Evolutionary conservation across 2,113 vertebrate genomes (phyloP).

Genomic region (Oryzias celebensis): DNA sequence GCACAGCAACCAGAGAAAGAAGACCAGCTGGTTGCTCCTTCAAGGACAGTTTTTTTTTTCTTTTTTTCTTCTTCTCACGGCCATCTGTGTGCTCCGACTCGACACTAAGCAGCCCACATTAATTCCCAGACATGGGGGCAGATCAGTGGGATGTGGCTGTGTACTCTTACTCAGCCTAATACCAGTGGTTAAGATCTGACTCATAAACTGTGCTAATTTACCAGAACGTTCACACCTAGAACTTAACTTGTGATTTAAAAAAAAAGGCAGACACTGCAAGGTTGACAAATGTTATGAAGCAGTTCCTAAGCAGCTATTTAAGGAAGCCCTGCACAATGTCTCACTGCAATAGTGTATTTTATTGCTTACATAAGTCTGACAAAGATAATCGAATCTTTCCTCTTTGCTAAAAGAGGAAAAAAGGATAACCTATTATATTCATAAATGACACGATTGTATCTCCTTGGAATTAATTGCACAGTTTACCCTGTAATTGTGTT

Average conservation of each 20-base stretch:
- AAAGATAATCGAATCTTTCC: background rate
- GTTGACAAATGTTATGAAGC: background rate
- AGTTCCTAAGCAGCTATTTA: background rate
- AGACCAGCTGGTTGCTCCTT: constrained; percentile 63
- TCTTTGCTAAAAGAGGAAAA: no score
- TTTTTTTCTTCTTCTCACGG: constrained; percentile 39
- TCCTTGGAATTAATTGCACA: background rate
- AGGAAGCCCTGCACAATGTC: background rate
- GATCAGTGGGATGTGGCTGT: constrained; percentile 19
- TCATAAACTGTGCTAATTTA: constrained; percentile 18
- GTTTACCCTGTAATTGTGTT: background rate
- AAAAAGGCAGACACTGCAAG: background rate
- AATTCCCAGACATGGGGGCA: constrained; percentile 31
- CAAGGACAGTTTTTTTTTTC: constrained; percentile 43
- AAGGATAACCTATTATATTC: background rate
- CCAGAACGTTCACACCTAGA: constrained; percentile 5
- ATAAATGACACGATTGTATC: background rate
- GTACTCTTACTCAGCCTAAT: constrained; percentile 6
- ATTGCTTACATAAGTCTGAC: background rate
- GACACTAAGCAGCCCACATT: constrained; percentile 49
- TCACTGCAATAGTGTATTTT: background rate
- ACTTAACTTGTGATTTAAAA: background rate
- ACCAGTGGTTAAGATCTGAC: constrained; percentile 15
- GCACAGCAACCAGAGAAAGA: constrained; percentile 42
- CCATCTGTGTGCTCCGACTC: constrained; percentile 54